phyloP scores from a whole-genome alignment of 2,113 vertebrate genomes.

The Emydocephalus ijimae region DNA sequence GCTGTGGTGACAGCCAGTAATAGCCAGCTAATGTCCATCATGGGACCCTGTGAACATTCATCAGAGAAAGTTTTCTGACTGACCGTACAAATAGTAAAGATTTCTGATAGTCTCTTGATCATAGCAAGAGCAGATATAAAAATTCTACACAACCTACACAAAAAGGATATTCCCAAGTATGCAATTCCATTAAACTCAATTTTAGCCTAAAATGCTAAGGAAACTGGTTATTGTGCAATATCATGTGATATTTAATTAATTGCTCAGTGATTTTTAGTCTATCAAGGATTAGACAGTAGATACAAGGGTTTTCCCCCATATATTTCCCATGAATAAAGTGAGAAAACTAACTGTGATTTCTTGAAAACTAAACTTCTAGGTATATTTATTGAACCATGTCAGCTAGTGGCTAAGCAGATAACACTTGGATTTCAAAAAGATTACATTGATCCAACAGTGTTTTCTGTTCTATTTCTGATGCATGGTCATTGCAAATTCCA shows the following conservation, averaged over 20 bases:
- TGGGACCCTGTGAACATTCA: background rate
- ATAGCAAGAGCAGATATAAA: background rate
- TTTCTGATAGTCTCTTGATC: background rate
- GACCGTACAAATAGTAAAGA: background rate
- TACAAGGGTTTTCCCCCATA: background rate
- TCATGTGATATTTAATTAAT: background rate
- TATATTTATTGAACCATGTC: background rate
- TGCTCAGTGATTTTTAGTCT: background rate
- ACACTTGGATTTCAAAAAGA: background rate
- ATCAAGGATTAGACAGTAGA: background rate
- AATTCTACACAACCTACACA: background rate
- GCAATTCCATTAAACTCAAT: background rate
- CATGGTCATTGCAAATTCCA: background rate
- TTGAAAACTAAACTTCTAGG: background rate
- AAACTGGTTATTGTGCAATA: background rate
- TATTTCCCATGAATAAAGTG: background rate
- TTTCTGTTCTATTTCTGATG: background rate
- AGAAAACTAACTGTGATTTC: background rate
- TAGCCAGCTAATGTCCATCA: background rate
- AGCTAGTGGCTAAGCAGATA: background rate
- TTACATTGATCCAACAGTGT: background rate
- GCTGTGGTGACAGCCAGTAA: background rate
- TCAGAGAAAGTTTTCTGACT: slow-evolving; percentile 1
- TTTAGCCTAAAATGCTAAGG: background rate
- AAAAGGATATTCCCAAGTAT: background rate